Base-by-base conservation (phyloP, 2,797 vertebrate genomes). In the Pseudotriccus pelzelni region DNA sequence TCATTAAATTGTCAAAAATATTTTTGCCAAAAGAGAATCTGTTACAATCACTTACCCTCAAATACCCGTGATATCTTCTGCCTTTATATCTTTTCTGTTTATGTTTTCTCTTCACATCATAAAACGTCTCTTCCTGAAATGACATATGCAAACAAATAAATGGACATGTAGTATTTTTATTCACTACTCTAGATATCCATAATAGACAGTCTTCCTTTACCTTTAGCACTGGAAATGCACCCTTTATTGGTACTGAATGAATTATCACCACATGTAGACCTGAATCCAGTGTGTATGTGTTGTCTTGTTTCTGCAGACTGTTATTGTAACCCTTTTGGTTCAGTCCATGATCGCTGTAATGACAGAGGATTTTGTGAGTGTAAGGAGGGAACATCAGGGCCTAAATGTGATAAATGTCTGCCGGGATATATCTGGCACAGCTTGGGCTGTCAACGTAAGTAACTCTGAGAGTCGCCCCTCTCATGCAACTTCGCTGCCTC, bases 291-390 rank as follows among this genome's bases (percentile, higher is more conserved):
- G 97, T 97, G 94, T 97, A 92, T 99, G 97, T 99, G 97, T 99
- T 99, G 98, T 99, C 98, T 99, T 99, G 98, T 99, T 98, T 99
- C 98, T 99, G 97, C 99, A 99, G 99, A 99, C 97, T 99, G 99
- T 99, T 99, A 99, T 98, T 99, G 99, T 99, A 99, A 99, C 98
- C 98, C 98, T 98, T 98, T 98, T 98, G 99, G 99, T 98, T 99
- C 99, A 98, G 98, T 99, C 98, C 99, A 97, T 98, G 99, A 98
- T 98, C 99, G 98, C 98, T 99, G 99, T 99, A 99, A 99, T 99
- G 99, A 98, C 98, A 99, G 99, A 98, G 99, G 99, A 99, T 98
- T 98, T 98, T 99, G 99, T 99, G 98, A 99, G 98, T 99, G 99
- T 99, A 99, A 99, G 98, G 98, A 99, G 98, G 99, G 99, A 98